A percentile compares a stretch with the other conserved stretches of the same genome.
These are phyloP conservation scores for Xenopus borealis DNA, from an alignment of 2,113 vertebrate genomes.

Conservation along the genomic window DNA sequence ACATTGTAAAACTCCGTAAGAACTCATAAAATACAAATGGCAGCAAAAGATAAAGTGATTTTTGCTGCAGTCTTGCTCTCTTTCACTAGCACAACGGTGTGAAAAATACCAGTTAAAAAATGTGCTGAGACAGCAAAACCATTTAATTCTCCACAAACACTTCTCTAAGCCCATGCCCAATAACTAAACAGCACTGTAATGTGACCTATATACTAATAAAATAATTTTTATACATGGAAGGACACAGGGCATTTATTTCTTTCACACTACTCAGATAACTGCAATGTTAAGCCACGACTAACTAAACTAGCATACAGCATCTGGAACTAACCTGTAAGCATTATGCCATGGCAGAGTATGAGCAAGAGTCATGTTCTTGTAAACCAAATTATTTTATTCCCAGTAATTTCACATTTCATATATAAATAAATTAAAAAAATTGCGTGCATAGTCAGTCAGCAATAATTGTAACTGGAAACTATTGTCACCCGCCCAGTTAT, in stretches of 20 bases:
- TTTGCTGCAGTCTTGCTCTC: constrained; percentile 81
- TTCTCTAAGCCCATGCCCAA: constrained; percentile 94
- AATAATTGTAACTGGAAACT: too few relatives aligned
- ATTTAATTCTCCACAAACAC: constrained; percentile 98
- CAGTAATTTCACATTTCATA: too few relatives aligned
- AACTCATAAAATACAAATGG: constrained; percentile 70
- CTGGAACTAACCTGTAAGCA: constrained; percentile 1
- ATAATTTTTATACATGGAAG: constrained; percentile 72
- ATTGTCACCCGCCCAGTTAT: too few relatives aligned
- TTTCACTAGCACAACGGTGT: constrained; percentile 96
- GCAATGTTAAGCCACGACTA: constrained; percentile 57
- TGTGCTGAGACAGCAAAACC: constrained; percentile 98
- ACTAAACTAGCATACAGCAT: not conserved
- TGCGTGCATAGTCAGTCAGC: too few relatives aligned
- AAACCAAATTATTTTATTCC: not conserved
- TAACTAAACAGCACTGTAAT: constrained; percentile 86
- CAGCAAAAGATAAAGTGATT: constrained; percentile 83
- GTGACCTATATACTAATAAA: constrained; percentile 98
- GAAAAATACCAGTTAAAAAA: constrained; percentile 95
- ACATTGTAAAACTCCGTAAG: constrained; percentile 68
- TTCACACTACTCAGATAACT: constrained; percentile 73
- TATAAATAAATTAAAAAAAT: too few relatives aligned
- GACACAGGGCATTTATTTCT: constrained; percentile 68
- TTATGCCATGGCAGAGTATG: not conserved
- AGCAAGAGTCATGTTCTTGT: not conserved